Base-by-base conservation (phyloP, 2,797 vertebrate species). In the Melanotaenia trifasciata region DNA sequence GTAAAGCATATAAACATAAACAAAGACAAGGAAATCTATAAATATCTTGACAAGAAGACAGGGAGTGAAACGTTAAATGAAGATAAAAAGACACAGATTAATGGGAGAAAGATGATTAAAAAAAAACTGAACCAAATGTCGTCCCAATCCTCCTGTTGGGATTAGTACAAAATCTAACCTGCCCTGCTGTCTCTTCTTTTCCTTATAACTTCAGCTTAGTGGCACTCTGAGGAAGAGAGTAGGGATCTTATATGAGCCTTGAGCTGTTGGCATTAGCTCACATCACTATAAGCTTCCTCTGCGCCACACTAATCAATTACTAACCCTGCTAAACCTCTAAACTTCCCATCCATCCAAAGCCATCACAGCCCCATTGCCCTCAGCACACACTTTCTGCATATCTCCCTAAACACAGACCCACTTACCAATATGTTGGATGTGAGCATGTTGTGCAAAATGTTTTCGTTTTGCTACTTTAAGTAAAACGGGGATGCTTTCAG, bases 161-260 rank as follows among this genome's bases (percentile, higher is more conserved):
- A 89, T 91, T 90, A 90, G 83, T 74, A 75, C 77, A 72, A 85
- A 30, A 86, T 86, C 67, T 87, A 86, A 89, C 89, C 81, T 87
- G 60, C 69, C 78, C 74, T 28, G 47, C 77, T 67, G 78, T 79
- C 78, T 85, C 76, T 76, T 83, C 72, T 40, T 56, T 71, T 79
- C 67, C 64, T 85, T 78, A 84, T 77, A 88, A 78, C 79, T 56
- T 72, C 33, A 33, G 72, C 7, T 90, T 89, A 87, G 61, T 78
- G 80, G 64, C 30, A 14, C 70, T 85, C 76, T 76, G 43, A 70
- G 69, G 84, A 84, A 84, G 66, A 66, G 59, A 83, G 83, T 66
- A 24, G 70, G 64, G 74, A 83, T 85, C 72, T 67, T 83, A 53
- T 79, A 61, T 72, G 78, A 83, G 80, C 71, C 75, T 76, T 76